Evolutionary conservation across 53 echinoderm and acorn worm genomes (phyloP).

Genomic region (Paracentrotus lividus): DNA sequence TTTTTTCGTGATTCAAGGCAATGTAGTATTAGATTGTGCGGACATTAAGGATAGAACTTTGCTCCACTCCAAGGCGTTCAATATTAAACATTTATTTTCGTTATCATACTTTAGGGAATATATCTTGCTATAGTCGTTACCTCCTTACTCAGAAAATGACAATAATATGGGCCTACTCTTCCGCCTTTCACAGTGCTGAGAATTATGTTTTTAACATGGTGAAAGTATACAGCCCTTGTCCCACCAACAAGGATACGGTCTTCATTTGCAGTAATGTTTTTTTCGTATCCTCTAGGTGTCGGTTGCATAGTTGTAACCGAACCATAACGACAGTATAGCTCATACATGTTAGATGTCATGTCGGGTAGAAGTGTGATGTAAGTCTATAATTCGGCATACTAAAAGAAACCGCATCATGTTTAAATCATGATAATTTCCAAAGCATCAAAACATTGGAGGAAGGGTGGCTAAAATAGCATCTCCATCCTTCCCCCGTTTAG

Average conservation of each 20-base stretch:
- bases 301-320: too few relatives aligned
- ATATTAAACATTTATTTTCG: background rate
- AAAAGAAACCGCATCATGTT: constrained; percentile 4
- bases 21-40: too few relatives aligned
- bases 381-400: background rate
- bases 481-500: background rate
- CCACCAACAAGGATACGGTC: too few relatives aligned
- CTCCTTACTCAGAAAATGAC: background rate
- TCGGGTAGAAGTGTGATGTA: background rate
- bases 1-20: too few relatives aligned
- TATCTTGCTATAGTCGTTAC: background rate
- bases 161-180: background rate
- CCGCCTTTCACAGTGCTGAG: background rate
- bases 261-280: too few relatives aligned
- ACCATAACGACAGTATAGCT: background rate
- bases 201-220: too few relatives aligned
- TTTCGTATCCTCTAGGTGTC: too few relatives aligned
- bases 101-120: background rate
- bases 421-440: background rate
- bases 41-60: background rate
- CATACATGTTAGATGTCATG: background rate
- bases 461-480: background rate
- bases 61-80: background rate
- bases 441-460: background rate
- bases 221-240: too few relatives aligned